Evolutionary conservation across 2,113 vertebrate genomes (phyloP).

Genomic region (Diphyllodes magnificus): DNA sequence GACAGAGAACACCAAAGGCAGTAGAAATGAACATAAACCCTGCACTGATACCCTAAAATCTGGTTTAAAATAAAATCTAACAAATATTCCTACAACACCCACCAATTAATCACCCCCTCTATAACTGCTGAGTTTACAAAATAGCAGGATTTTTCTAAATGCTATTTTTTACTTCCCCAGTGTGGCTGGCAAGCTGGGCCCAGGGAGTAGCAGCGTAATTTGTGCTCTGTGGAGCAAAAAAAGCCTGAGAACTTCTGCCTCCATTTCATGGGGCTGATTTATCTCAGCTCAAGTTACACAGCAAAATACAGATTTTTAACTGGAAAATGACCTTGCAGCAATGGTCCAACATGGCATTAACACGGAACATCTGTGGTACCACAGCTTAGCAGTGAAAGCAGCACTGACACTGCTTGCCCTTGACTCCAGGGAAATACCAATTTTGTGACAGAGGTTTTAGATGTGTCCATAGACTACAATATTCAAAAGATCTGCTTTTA

Average conservation of each 20-base stretch:
- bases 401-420: background rate
- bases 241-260: background rate
- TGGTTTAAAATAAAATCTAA: background rate
- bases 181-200: background rate
- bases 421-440: background rate
- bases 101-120: background rate
- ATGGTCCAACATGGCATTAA: background rate
- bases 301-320: background rate
- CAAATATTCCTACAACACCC: background rate
- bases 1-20: background rate
- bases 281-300: background rate
- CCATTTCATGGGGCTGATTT: background rate
- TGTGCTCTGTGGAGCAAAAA: background rate
- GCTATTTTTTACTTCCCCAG: background rate
- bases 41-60: background rate
- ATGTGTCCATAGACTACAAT: background rate
- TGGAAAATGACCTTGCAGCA: background rate
- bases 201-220: fast-evolving
- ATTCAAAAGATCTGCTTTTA: background rate
- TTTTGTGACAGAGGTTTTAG: background rate
- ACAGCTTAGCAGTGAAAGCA: background rate
- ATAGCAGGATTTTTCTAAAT: background rate
- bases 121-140: background rate
- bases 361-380: fast-evolving
- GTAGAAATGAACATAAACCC: background rate